Base-by-base conservation (phyloP, 2,113 vertebrate species). In the Pterocles gutturalis region DNA sequence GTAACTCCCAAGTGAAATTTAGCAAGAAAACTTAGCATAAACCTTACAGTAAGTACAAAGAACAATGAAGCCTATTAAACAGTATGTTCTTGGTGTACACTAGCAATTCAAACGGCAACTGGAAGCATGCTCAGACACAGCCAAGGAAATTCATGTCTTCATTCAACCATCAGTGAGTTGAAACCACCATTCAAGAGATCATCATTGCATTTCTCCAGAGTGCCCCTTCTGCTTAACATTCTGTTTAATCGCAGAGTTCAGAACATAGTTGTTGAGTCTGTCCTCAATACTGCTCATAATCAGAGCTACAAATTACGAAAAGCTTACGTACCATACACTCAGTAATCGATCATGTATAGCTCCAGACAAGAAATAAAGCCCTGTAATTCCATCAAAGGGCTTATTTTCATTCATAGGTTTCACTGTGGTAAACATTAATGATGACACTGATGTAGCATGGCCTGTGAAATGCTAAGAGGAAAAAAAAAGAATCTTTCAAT, bases 301-400 rank as follows among this genome's bases (percentile, higher is more conserved):
- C 19, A 29, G 54, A 83, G 51, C 24, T 62, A 91, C 19, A 75
- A 54, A 70, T 31, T 22, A 61, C 20, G 57, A 80, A 95, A 95
- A 57, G 43, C 66, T 65, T 76, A 98, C 99, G 82, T 98, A 99
- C 99, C 99, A 99, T 28, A 99, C 99, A 75, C 99, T 99, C 92
- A 99, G 98, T 95, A 99, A 98, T 94, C 99, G 98, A 97, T 99
- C 99, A 4, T 99, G 99, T 18, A 99, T 97, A 9, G 99, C 99
- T 71, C 99, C 99, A 48, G 99, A 99, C 82, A 99, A 97, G 97
- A 99, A 99, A 93, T 99, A 99, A 70, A 99, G 98, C 33, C 99
- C 99, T 36, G 99, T 98, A 96, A 99, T 98, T 85, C 98, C 98
- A 94, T 98, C 98, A 87, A 98, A 98, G 16, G 98, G 95, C 31